These are phyloP conservation scores for Teleogryllus oceanicus DNA, from an alignment of 2,888 invertebrate genomes.

Conservation along the genomic window DNA sequence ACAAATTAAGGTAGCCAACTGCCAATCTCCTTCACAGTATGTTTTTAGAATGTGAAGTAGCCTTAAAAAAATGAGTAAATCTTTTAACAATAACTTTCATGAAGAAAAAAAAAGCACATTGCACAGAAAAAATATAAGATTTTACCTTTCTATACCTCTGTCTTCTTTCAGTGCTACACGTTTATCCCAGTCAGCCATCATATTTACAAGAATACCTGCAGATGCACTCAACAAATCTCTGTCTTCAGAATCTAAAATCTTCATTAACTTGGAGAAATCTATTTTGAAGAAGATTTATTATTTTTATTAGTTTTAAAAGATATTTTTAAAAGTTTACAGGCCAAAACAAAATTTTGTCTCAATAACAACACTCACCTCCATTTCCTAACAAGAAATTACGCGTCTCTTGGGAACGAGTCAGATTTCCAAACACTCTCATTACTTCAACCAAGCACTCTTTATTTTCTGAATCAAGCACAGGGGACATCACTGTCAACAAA, in stretches of 20 bases:
- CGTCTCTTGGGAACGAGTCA: conserved; percentile 66
- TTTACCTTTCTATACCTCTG: conserved; percentile 48
- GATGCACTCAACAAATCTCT: conserved; percentile 70
- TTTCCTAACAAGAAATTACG: conserved; percentile 63
- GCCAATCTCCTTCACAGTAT: conserved; percentile 61
- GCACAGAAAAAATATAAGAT: not conserved
- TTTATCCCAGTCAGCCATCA: conserved; percentile 60
- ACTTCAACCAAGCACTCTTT: conserved; percentile 64
- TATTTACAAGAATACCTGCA: conserved; percentile 78
- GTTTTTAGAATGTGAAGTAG: not conserved
- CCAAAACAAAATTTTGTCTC: conserved; percentile 21
- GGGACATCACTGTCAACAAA: conserved; percentile 42
- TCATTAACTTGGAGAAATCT: conserved; percentile 56
- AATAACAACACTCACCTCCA: conserved; percentile 51
- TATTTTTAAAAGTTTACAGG: not conserved
- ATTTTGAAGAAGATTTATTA: conserved; percentile 24
- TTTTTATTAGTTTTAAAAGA: not conserved
- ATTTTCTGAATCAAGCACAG: conserved; percentile 48
- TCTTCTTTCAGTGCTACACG: conserved; percentile 53
- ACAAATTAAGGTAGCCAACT: conserved; percentile 68
- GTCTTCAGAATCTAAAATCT: conserved; percentile 60
- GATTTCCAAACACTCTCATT: conserved; percentile 76
- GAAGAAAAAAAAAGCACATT: not conserved
- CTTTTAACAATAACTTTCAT: conserved; percentile 1
- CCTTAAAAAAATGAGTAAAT: not conserved